phyloP scores from a whole-genome alignment of 2,888 invertebrate species.

The Heliconius charithonia region DNA sequence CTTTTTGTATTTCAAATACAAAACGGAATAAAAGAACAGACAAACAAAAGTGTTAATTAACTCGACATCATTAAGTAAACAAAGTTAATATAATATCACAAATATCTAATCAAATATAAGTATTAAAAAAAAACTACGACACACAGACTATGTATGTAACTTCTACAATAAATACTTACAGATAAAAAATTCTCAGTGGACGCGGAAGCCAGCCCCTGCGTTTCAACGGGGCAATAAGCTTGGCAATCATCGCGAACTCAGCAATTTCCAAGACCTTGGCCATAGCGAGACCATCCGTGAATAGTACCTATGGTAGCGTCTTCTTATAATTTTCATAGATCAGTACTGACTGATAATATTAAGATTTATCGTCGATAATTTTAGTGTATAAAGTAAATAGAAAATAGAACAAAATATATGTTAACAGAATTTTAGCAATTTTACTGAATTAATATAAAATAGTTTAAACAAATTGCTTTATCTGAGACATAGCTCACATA shows the following conservation, averaged over 20 bases:
- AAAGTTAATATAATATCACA: not conserved
- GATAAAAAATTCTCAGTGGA: constrained; percentile 75
- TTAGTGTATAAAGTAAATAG: not conserved
- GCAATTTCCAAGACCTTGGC: constrained; percentile 67
- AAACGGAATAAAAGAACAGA: no score
- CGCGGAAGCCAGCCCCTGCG: constrained; percentile 74
- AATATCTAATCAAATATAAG: not conserved
- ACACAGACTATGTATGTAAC: not conserved
- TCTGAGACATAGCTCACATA: not conserved
- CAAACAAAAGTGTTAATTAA: not conserved
- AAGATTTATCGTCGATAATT: not conserved
- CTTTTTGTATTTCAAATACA: no score
- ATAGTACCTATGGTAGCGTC: constrained; percentile 30
- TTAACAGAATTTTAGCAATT: no score
- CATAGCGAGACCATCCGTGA: constrained; percentile 23
- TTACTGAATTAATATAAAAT: not conserved
- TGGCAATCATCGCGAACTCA: constrained; percentile 72
- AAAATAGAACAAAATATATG: not conserved
- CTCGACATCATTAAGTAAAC: not conserved
- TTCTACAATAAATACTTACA: not conserved
- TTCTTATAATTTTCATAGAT: constrained; percentile 25
- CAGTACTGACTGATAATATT: constrained; percentile 9
- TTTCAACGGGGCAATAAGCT: constrained; percentile 72
- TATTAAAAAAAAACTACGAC: not conserved
- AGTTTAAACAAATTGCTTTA: not conserved